These are phyloP conservation scores for Thryonomys swinderianus DNA, from an alignment of 2,113 vertebrate species.

Conservation along the genomic window DNA sequence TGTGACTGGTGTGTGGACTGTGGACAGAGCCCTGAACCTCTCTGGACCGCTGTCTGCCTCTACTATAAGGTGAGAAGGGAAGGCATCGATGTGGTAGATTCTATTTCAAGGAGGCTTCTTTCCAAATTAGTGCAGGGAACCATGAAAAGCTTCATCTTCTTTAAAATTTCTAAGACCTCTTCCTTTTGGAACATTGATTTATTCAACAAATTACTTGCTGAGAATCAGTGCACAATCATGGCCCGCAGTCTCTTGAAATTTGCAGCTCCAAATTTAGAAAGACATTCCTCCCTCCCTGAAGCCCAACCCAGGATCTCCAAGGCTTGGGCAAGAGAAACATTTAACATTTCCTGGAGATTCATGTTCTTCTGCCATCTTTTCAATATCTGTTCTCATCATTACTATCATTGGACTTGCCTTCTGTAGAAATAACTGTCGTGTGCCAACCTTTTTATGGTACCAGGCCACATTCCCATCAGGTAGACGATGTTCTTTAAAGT, in stretches of 20 bases:
- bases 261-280: neutral
- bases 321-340: neutral
- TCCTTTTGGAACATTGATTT: neutral
- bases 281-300: neutral
- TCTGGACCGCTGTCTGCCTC: neutral
- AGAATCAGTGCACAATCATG: neutral
- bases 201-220: neutral
- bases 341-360: neutral
- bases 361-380: neutral
- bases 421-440: neutral
- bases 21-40: neutral
- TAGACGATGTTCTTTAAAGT: neutral
- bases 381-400: neutral
- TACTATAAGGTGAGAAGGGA: neutral
- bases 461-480: neutral
- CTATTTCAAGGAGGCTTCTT: neutral
- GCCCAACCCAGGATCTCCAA: neutral
- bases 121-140: neutral
- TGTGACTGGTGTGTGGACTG: neutral
- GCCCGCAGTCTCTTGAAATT: neutral
- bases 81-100: neutral
- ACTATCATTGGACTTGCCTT: neutral
- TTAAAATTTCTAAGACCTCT: neutral
- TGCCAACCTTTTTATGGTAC: neutral
- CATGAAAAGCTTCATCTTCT: neutral